Evolutionary conservation across 2,888 invertebrate genomes (phyloP).

Genomic region (Nudaria mundana): DNA sequence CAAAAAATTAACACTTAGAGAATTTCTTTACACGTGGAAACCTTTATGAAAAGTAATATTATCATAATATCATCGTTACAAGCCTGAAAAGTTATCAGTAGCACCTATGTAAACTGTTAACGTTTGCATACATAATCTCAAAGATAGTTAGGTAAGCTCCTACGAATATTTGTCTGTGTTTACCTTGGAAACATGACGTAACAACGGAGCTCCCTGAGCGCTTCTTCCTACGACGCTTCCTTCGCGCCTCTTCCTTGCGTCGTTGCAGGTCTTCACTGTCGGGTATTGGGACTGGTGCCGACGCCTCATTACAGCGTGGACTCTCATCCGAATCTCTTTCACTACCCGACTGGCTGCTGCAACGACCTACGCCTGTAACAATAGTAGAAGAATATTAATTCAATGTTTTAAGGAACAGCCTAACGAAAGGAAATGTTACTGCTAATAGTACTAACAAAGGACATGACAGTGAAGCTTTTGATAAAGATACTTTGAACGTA

Average conservation of each 20-base stretch:
- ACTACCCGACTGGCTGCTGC: slow-evolving; percentile 80
- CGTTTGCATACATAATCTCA: slow-evolving; percentile 8
- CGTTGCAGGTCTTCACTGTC: slow-evolving; percentile 85
- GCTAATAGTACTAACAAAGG: too few relatives aligned
- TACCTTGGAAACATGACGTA: slow-evolving; percentile 95
- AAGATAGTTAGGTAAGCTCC: slow-evolving; percentile 12
- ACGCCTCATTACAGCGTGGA: slow-evolving; percentile 67
- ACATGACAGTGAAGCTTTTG: too few relatives aligned
- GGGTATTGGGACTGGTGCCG: slow-evolving; percentile 81
- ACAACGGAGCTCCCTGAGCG: slow-evolving; percentile 93
- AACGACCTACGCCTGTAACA: slow-evolving; percentile 71
- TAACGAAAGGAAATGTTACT: too few relatives aligned
- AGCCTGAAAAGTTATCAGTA: neutral
- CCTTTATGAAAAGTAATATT: neutral
- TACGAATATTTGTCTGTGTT: slow-evolving; percentile 11
- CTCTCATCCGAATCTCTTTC: slow-evolving; percentile 74
- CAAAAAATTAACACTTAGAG: slow-evolving; percentile 20
- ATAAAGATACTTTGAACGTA: too few relatives aligned
- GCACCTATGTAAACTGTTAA: neutral
- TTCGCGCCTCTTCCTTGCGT: slow-evolving; percentile 93
- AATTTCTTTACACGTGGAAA: neutral
- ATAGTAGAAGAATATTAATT: too few relatives aligned
- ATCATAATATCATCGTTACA: neutral
- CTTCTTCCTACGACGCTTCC: slow-evolving; percentile 94
- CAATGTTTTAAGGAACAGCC: too few relatives aligned